Conservation (phyloP, 2,113 vertebrate genomes). For the Chauna torquata region DNA sequence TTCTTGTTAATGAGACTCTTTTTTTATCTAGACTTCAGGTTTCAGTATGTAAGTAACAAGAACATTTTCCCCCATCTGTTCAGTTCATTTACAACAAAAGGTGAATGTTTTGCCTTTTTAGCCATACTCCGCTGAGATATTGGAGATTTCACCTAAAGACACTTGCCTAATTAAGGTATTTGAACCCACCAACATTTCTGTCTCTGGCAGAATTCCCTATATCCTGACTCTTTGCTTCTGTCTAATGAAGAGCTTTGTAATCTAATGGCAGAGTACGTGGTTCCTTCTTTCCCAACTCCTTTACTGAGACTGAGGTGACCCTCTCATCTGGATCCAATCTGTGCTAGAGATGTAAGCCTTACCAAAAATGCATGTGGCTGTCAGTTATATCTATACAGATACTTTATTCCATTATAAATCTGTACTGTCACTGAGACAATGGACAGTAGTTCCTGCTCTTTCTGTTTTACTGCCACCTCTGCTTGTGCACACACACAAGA, state of each 20-base stretch:
- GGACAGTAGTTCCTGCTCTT: accelerated
- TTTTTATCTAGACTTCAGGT: background rate
- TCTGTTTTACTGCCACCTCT: background rate
- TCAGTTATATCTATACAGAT: background rate
- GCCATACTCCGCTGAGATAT: background rate
- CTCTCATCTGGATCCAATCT: background rate
- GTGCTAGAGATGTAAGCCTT: background rate
- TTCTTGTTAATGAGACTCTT: background rate
- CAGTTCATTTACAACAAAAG: background rate
- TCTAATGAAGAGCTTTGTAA: background rate
- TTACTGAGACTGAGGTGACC: background rate
- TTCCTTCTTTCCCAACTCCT: background rate
- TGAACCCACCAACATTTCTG: background rate
- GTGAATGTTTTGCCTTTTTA: background rate
- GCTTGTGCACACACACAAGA: background rate
- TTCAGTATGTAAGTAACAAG: background rate
- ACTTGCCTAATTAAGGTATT: background rate
- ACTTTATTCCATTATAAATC: background rate
- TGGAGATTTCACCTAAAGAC: background rate
- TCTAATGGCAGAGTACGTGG: background rate
- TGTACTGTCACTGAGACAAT: background rate
- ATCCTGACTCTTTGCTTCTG: background rate
- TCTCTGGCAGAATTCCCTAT: background rate
- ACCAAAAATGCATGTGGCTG: background rate
- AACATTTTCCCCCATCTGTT: background rate